phyloP scores from a whole-genome alignment of 2,113 vertebrate genomes.

The Aegithalos caudatus region DNA sequence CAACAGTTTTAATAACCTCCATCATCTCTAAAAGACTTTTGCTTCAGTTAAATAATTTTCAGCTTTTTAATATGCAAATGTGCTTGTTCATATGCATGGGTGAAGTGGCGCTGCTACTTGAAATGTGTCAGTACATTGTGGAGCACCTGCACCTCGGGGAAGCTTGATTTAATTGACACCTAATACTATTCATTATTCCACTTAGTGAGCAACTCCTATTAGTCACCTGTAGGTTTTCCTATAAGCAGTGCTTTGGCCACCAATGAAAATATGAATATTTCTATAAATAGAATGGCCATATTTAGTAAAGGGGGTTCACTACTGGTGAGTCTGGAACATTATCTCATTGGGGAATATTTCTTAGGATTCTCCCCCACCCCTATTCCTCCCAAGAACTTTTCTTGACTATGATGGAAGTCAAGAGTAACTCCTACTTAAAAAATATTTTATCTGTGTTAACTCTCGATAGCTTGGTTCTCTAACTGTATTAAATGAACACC shows the following conservation, averaged over 20 bases:
- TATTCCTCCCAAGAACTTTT: conserved; percentile 45
- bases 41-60: conserved; percentile 98
- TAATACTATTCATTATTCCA: conserved; percentile 99
- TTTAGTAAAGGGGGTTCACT: conserved; percentile 77
- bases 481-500: not conserved
- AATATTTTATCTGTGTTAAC: conserved; percentile 4
- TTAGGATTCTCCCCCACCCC: not conserved
- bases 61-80: conserved; percentile 99
- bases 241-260: conserved; percentile 83
- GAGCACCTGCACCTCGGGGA: conserved; percentile 97
- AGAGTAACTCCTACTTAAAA: conserved; percentile 5
- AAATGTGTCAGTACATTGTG: conserved; percentile 95
- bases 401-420: not conserved
- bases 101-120: conserved; percentile 95
- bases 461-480: not conserved
- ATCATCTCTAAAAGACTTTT: conserved; percentile 96
- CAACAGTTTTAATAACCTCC: conserved; percentile 99
- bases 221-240: conserved; percentile 93
- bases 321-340: conserved; percentile 36
- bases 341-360: conserved; percentile 25
- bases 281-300: conserved; percentile 89
- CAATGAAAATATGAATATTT: conserved; percentile 84
- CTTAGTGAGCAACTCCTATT: conserved; percentile 98
- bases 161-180: conserved; percentile 99
- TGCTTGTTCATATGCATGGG: conserved; percentile 93